Percentiles rank a stretch among this genome's conserved stretches.
These are phyloP conservation scores for Chymomyza procnemis DNA, from an alignment of 2,888 invertebrate species.

Conservation along the genomic window DNA sequence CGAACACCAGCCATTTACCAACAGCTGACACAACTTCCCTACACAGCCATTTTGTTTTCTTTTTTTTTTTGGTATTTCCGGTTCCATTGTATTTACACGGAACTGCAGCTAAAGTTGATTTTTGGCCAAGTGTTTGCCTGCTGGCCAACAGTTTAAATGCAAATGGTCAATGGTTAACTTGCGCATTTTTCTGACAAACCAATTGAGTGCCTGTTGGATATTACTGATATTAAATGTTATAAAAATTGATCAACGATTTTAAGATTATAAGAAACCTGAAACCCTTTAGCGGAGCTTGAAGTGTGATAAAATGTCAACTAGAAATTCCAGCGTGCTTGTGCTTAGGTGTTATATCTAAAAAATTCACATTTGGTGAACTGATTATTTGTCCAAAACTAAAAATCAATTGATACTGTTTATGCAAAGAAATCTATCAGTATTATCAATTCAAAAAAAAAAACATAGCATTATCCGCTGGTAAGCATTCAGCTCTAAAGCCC, in stretches of 20 bases:
- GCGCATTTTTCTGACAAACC: neutral
- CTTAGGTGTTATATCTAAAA: too few relatives aligned
- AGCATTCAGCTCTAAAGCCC: too few relatives aligned
- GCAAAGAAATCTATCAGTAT: too few relatives aligned
- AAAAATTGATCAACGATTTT: neutral
- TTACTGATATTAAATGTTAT: neutral
- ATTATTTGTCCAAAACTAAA: too few relatives aligned
- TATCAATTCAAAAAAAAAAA: too few relatives aligned
- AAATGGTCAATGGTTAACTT: constrained; percentile 21
- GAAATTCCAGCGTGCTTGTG: too few relatives aligned
- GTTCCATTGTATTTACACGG: constrained; percentile 2
- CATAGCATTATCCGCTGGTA: too few relatives aligned
- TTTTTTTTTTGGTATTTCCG: constrained; percentile 6
- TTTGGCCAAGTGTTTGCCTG: neutral
- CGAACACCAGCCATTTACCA: constrained; percentile 36
- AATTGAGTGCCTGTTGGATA: neutral
- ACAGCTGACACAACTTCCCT: constrained; percentile 34
- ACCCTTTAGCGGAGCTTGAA: too few relatives aligned
- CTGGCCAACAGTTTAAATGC: constrained; percentile 8
- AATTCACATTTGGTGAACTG: too few relatives aligned
- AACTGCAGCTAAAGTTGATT: neutral
- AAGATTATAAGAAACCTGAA: too few relatives aligned
- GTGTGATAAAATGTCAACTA: too few relatives aligned
- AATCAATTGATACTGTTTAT: too few relatives aligned
- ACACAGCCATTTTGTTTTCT: constrained; percentile 2